These are phyloP conservation scores for Oscheius sp. DNA, from an alignment of 1,140 invertebrate genomes.

Conservation along the genomic window DNA sequence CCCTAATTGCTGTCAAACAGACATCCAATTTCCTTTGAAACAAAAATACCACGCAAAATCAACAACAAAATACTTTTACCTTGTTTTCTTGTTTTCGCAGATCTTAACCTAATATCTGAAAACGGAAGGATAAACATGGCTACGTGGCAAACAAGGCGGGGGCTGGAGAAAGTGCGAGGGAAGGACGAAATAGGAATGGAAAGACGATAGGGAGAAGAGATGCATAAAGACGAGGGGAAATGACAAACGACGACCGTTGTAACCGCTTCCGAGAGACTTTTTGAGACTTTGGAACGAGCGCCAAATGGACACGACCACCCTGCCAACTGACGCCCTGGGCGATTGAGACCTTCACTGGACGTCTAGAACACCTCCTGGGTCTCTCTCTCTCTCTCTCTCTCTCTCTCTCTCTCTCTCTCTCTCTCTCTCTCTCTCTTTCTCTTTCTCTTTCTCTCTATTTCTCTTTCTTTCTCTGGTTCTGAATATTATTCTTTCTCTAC, in stretches of 20 bases:
- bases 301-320: too few species aligned
- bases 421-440: background rate
- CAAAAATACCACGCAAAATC: background rate
- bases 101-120: too few species aligned
- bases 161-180: too few species aligned
- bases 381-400: background rate
- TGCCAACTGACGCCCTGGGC: too few species aligned
- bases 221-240: background rate
- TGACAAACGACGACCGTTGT: background rate
- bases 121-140: too few species aligned
- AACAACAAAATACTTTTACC: background rate
- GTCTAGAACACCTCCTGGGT: background rate
- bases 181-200: too few species aligned
- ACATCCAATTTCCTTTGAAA: background rate
- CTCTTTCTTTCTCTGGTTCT: background rate
- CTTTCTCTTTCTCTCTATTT: background rate
- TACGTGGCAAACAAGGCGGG: too few species aligned
- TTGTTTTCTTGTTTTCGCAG: too few species aligned
- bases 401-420: background rate
- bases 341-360: background rate
- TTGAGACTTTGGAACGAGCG: background rate
- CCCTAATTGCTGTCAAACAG: background rate
- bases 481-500: background rate
- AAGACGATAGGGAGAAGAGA: background rate
- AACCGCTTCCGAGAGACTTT: background rate